Conservation (phyloP, 2,888 invertebrate species). For the Nemoura dubitans region DNA sequence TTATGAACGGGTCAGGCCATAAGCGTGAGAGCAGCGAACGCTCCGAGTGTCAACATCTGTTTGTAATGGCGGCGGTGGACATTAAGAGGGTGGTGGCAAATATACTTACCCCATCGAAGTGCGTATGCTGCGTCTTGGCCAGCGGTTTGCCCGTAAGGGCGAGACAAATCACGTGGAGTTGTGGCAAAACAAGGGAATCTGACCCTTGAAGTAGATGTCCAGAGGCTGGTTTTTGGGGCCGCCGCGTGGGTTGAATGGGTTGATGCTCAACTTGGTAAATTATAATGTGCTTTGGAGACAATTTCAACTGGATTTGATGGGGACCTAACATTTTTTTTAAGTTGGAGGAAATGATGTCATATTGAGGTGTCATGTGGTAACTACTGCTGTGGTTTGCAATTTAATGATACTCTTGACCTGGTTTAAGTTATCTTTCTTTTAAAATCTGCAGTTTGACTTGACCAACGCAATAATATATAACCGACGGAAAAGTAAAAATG, state of each 20-base stretch:
- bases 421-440: too few species aligned
- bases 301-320: background rate
- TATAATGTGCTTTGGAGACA: constrained; percentile 7
- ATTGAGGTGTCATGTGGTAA: too few species aligned
- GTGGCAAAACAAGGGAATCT: background rate
- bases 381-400: background rate
- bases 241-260: background rate
- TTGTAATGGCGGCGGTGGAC: constrained; percentile 5
- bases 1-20: background rate
- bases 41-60: background rate
- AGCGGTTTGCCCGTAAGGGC: background rate
- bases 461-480: too few species aligned
- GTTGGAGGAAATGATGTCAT: too few species aligned
- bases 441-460: too few species aligned
- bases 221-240: background rate
- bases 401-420: too few species aligned
- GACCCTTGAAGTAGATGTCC: background rate
- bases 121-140: background rate
- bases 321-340: background rate
- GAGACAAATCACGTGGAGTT: background rate
- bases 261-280: background rate
- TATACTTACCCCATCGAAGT: background rate
- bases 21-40: background rate
- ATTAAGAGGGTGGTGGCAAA: background rate
- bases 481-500: too few species aligned